A percentile compares a stretch with the other conserved stretches of the same genome.
These are phyloP conservation scores for Tetranychus piercei DNA, from an alignment of 2,888 invertebrate genomes.

Conservation along the genomic window DNA sequence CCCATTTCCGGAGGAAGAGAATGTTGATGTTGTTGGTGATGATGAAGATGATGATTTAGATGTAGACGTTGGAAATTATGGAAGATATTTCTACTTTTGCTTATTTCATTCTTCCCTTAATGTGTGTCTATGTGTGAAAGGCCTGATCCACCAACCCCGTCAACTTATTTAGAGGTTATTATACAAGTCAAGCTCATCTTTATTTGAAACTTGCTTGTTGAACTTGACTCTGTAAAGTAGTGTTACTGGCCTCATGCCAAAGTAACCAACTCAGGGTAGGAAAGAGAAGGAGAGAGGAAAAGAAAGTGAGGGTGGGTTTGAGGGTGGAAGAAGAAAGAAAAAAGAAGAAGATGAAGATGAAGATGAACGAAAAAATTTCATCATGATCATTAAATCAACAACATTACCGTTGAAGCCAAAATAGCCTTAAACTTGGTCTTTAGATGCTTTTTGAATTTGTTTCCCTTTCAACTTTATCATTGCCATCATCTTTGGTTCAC, in stretches of 20 bases:
- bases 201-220: not conserved
- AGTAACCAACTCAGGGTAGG: not conserved
- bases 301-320: not conserved
- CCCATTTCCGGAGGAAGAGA: constrained; percentile 1
- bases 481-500: not conserved
- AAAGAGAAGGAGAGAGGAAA: not conserved
- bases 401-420: not conserved
- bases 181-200: not conserved
- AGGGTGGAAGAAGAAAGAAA: not conserved
- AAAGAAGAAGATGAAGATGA: not conserved
- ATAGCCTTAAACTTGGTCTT: not conserved
- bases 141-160: not conserved
- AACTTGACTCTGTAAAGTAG: not conserved
- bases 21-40: not conserved
- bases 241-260: not conserved
- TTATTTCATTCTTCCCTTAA: not conserved
- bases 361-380: not conserved
- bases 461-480: not conserved
- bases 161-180: not conserved
- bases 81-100: not conserved
- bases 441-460: not conserved
- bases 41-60: too few relatives aligned
- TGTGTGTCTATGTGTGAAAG: not conserved
- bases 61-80: too few relatives aligned
- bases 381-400: not conserved